Evolutionary conservation across 2,113 vertebrate species (phyloP), one percentile per base, ranked within the genome.

Genomic region (Thymallus thymallus): DNA sequence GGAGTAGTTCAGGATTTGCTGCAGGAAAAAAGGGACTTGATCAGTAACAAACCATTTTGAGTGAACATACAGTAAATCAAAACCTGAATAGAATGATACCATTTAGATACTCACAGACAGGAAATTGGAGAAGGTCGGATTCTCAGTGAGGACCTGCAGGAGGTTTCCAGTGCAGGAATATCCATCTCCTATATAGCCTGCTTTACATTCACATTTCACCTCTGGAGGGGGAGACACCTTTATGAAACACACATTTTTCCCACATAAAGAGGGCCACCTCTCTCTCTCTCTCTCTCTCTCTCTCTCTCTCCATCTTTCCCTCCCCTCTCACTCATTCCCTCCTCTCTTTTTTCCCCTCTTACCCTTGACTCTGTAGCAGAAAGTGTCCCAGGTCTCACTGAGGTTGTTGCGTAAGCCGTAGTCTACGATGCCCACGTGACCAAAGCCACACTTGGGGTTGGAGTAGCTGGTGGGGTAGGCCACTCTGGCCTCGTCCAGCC

Each of bases 281-380:
- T 26, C 26, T 1, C 24, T 30, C 62, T 24, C 13, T 29, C 46
- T 26, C 14, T 64, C 26, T 26, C 26, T 26, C 14, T 64, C 26
- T 26, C 26, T 1, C 24, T 30, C 62, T 24, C 13, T 29, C 46
- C 22, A n/a, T 30, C 18, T 12, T 60, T 18, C 30, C n/a, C 30
- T 22, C 55, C 32, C 6, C 46, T 51, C 2, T 26, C 18, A 20
- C 23, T 22, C 9, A 62, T 55, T 26, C 26, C 30, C 24, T 14
- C 29, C 3, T 16, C 35, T 16, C 32, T n/a, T n/a, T 24, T 23
- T 16, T 48, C 18, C 0, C 22, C 46, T 18, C 60, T 90, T 81
- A 98, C 97, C 96, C 88, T 96, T 96, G 84, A 95, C 86, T 75
- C 96, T 84, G 87, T 95, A 98, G 88, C 98, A 99, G 93, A 96